phyloP scores from a whole-genome alignment of 2,888 invertebrate genomes.

The Drosophila subsilvestris region DNA sequence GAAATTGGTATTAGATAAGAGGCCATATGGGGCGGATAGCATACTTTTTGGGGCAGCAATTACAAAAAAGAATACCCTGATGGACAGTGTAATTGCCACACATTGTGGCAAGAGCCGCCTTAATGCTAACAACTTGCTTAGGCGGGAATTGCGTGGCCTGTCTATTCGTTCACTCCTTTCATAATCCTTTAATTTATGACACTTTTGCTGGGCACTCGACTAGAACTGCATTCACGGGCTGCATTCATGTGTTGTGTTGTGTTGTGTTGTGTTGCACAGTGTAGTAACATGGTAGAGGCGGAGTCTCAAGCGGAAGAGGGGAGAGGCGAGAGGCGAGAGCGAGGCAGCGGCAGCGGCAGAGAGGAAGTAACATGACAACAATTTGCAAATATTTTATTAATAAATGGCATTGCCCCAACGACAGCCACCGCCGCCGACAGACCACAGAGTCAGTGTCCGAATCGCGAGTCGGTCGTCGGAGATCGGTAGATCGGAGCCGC shows the following conservation, averaged over 20 bases:
- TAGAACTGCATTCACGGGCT: constrained; percentile 45
- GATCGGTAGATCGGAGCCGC: background rate
- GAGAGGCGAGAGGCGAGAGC: background rate
- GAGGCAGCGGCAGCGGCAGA: constrained; percentile 10
- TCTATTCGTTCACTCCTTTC: background rate
- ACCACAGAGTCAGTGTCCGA: constrained; percentile 35
- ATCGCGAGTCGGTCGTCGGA: constrained; percentile 4
- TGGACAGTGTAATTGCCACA: constrained; percentile 70
- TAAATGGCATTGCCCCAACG: constrained; percentile 73
- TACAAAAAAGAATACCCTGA: constrained; percentile 19
- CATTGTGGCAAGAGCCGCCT: constrained; percentile 59
- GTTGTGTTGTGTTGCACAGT: constrained; percentile 15
- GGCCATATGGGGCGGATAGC: background rate
- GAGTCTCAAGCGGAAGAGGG: background rate
- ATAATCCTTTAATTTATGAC: constrained; percentile 75
- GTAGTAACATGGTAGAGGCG: background rate
- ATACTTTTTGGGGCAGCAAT: constrained; percentile 20
- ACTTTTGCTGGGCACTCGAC: constrained; percentile 47
- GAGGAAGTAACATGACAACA: constrained; percentile 65
- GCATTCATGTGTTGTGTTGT: background rate
- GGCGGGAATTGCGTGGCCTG: constrained; percentile 31
- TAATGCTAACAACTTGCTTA: constrained; percentile 78
- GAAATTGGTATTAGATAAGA: background rate
- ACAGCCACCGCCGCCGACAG: constrained; percentile 14
- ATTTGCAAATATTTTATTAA: constrained; percentile 81